Base-by-base conservation (phyloP, 2,888 invertebrate species). In the Euzophera pinguis region DNA sequence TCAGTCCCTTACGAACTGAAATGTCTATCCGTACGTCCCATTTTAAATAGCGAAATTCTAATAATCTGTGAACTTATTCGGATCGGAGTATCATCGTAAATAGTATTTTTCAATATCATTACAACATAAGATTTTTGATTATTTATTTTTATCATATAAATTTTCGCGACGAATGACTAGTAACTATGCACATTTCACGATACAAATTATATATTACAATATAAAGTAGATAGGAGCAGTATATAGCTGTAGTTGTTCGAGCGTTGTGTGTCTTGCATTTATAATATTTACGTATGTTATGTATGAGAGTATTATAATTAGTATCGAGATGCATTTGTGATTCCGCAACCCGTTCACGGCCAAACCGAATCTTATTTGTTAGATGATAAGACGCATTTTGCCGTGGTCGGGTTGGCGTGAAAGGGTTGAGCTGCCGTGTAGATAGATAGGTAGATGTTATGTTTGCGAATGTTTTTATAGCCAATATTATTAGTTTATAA, bases 401-500 rank as follows among this genome's bases (percentile, higher is more conserved):
- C 64, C 54, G 71, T 48, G 55, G 38, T 53, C 53, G 16, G 53
- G 43, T 16, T 35, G 47, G 49, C 52, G 47, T 58, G 56, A 51
- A 42, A 55, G 65, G 65, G 64, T 65, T 64, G 64, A 64, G 65
- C 58, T 62, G 71, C 67, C 64, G 69, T 67, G 83, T 83, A 83
- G 84, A 81, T 76, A 69, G 75, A 75, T 78, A 87, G 87, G 87
- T 87, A 88, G 88, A 86, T 87, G 86, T 86, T 87, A 85, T 85
- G 85, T 83, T 82, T 82, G 81, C 81, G 81, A 71, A 75, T 78
- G 76, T 64, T 64, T 67, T 68, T 57, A 60, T 63, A 63, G 57
- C 63, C 65, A 63, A 63, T 63, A 63, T 65, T 64, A 27, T 12
- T 63, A 48, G 55, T 62, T 58, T 61, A 62, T 51, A 51, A 65